A percentile compares a stretch with the other conserved stretches of the same genome.
Evolutionary conservation across 2,113 vertebrate species (phyloP).

Genomic region (Butorides virescens): DNA sequence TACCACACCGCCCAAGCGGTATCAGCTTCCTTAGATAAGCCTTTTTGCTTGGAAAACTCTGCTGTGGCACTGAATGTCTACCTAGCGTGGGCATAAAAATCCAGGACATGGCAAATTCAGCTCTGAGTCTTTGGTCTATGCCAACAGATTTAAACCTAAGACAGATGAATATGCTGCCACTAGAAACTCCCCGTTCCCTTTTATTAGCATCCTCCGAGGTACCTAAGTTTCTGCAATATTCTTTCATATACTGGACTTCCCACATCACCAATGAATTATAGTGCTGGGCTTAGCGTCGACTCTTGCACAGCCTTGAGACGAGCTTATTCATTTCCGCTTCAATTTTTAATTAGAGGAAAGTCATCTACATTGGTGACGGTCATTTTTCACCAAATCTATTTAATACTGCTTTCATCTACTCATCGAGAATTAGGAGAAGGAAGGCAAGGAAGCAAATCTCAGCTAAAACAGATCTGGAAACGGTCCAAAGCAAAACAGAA

Average conservation of each 20-base stretch:
- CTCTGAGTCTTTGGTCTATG: not conserved
- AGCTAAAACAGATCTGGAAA: not conserved
- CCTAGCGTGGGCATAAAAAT: not conserved
- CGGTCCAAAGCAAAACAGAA: not conserved
- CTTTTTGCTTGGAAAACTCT: not conserved
- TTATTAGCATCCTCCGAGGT: not conserved
- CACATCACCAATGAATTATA: not conserved
- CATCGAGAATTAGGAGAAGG: not conserved
- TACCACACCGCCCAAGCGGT: accelerated
- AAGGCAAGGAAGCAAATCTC: not conserved
- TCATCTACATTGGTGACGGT: not conserved
- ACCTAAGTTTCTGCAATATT: not conserved
- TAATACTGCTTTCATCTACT: conserved; percentile 10
- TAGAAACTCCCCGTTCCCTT: not conserved
- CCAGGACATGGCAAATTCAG: not conserved
- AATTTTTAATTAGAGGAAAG: conserved; percentile 53
- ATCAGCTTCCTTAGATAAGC: not conserved
- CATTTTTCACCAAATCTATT: conserved; percentile 37
- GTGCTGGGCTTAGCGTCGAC: not conserved
- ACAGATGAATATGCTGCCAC: not conserved
- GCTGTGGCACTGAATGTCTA: not conserved
- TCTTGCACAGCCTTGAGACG: not conserved
- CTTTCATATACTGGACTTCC: not conserved
- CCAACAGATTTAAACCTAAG: not conserved
- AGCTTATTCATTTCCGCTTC: conserved; percentile 24